phyloP scores from a whole-genome alignment of 37 sponge, comb jelly and placozoan species.

The Lycopodina hypogea region DNA sequence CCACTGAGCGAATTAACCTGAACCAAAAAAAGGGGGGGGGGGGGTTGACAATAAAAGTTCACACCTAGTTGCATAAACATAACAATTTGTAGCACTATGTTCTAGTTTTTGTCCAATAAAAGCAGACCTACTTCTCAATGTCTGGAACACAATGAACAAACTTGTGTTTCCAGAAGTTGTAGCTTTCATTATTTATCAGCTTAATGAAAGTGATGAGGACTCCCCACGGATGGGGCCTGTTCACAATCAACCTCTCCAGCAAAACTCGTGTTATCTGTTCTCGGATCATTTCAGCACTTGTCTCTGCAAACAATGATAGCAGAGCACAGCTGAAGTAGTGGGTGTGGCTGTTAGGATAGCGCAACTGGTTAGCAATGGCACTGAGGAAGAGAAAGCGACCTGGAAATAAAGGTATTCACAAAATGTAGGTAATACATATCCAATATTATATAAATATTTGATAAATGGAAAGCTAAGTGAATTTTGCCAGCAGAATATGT shows the following conservation, averaged over 20 bases:
- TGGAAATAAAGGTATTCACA: slow-evolving; percentile 24
- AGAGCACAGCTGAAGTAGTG: slow-evolving; percentile 99
- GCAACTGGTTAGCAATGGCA: slow-evolving; percentile 96
- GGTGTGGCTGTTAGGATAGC: slow-evolving; percentile 99
- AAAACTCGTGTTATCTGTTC: slow-evolving; percentile 99
- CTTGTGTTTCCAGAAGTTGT: slow-evolving; percentile 98
- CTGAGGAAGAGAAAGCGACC: slow-evolving; percentile 98
- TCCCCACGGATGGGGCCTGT: slow-evolving; percentile 99
- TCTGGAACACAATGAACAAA: slow-evolving; percentile 99
- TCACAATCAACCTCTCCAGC: slow-evolving; percentile 94
- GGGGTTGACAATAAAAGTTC: not conserved
- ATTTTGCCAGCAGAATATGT: too few relatives aligned
- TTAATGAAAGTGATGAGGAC: slow-evolving; percentile 99
- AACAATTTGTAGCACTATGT: too few relatives aligned
- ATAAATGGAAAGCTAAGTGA: not conserved
- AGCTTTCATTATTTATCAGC: slow-evolving; percentile 90
- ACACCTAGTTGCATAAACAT: too few relatives aligned
- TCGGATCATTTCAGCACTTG: slow-evolving; percentile 91
- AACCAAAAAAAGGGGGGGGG: not conserved
- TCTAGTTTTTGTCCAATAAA: too few relatives aligned
- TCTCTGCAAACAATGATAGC: slow-evolving; percentile 89
- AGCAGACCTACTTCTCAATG: slow-evolving; percentile 95
- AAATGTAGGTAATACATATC: too few relatives aligned
- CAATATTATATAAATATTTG: too few relatives aligned
- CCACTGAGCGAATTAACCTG: slow-evolving; percentile 82